Evolutionary conservation across 2,113 vertebrate genomes (phyloP).

Genomic region (Chelonoidis abingdonii): DNA sequence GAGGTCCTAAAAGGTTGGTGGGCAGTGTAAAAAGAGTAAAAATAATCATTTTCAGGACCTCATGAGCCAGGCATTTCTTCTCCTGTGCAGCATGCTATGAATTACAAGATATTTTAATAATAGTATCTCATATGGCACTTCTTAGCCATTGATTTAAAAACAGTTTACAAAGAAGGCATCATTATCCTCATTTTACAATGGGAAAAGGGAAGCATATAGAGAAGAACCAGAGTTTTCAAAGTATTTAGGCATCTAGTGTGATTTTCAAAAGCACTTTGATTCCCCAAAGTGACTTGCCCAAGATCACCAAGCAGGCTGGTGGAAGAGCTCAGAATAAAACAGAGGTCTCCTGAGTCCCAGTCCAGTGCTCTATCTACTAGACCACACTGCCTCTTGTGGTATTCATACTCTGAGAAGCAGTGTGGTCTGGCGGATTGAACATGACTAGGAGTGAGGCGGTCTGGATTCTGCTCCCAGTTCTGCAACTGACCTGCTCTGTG

Average conservation of each 20-base stretch:
- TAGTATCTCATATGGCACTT: not conserved
- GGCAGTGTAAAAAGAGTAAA: not conserved
- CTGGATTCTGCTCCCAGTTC: fast-evolving
- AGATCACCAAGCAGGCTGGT: not conserved
- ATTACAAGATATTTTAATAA: not conserved
- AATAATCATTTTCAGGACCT: not conserved
- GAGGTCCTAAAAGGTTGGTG: not conserved
- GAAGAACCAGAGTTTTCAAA: not conserved
- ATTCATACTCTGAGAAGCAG: fast-evolving
- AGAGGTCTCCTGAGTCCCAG: not conserved
- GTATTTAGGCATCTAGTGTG: fast-evolving
- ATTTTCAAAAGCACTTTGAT: not conserved
- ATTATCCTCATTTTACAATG: not conserved
- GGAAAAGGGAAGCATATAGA: fast-evolving
- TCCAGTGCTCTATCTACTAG: not conserved
- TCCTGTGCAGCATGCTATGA: not conserved
- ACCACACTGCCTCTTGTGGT: not conserved
- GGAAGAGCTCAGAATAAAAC: not conserved
- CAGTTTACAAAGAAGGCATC: not conserved
- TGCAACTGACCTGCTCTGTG: not conserved
- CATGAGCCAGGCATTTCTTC: not conserved
- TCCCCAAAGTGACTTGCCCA: not conserved
- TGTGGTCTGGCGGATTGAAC: fast-evolving
- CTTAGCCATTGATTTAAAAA: not conserved
- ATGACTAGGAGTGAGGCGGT: fast-evolving